phyloP scores from a whole-genome alignment of 2,797 vertebrate species.

The Zenarchopterus dispar region DNA sequence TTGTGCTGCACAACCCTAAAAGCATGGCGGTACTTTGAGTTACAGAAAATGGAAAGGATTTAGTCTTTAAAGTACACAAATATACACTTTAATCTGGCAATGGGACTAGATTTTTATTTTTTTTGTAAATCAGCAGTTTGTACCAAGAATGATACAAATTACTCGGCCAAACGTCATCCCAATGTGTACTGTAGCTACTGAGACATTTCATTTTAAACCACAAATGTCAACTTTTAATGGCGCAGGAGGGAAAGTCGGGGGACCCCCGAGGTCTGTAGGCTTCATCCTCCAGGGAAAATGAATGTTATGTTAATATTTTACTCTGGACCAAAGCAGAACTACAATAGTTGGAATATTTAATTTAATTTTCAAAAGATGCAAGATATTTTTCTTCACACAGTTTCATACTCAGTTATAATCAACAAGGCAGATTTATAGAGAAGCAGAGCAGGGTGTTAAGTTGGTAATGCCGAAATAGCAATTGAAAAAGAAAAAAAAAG shows the following conservation, averaged over 20 bases:
- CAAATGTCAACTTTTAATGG: not conserved
- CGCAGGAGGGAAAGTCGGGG: not conserved
- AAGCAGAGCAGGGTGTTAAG: not conserved
- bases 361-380: not conserved
- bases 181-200: not conserved
- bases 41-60: no score
- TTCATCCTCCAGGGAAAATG: constrained; percentile 21
- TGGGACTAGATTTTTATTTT: not conserved
- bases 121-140: constrained; percentile 1
- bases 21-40: no score
- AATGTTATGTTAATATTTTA: not conserved
- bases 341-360: not conserved
- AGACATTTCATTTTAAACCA: constrained; percentile 1
- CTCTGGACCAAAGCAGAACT: not conserved
- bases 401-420: not conserved
- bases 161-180: not conserved
- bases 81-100: not conserved
- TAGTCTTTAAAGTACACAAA: not conserved
- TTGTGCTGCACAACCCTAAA: no score
- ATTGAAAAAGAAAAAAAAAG: not conserved
- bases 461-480: not conserved
- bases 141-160: not conserved
- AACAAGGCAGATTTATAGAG: not conserved
- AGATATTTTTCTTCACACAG: not conserved
- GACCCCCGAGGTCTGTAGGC: not conserved